These are phyloP conservation scores for Armadillidium nasatum DNA, from an alignment of 1,140 invertebrate genomes.

Conservation along the genomic window DNA sequence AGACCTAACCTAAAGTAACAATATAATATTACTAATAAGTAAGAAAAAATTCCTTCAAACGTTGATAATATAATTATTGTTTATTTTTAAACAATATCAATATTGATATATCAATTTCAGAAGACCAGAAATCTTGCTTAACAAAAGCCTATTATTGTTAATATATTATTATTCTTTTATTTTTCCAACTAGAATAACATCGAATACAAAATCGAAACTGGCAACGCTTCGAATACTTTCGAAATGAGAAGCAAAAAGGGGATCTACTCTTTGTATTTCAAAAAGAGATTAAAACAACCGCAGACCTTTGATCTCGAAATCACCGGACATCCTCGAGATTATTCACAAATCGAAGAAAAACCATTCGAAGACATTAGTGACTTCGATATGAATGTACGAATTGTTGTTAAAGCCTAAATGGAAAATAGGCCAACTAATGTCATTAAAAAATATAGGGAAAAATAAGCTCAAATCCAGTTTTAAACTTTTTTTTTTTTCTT, in stretches of 20 bases:
- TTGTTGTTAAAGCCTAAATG: conserved; percentile 33
- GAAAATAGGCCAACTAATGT: no score
- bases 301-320: conserved; percentile 58
- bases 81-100: no score
- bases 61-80: no score
- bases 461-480: no score
- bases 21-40: no score
- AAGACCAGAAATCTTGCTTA: no score
- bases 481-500: no score
- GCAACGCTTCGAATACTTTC: conserved; percentile 63
- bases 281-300: conserved; percentile 55
- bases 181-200: conserved; percentile 55
- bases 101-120: no score
- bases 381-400: conserved; percentile 39
- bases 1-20: no score
- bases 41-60: no score
- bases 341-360: conserved; percentile 33
- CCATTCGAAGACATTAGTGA: conserved; percentile 30
- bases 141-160: no score
- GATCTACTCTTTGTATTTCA: conserved; percentile 62
- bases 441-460: no score
- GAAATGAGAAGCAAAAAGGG: conserved; percentile 61
- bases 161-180: conserved; percentile 46
- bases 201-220: conserved; percentile 61
- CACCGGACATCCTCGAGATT: conserved; percentile 38